Conservation (phyloP, 2,113 vertebrate species). For the Noturus placidus region DNA sequence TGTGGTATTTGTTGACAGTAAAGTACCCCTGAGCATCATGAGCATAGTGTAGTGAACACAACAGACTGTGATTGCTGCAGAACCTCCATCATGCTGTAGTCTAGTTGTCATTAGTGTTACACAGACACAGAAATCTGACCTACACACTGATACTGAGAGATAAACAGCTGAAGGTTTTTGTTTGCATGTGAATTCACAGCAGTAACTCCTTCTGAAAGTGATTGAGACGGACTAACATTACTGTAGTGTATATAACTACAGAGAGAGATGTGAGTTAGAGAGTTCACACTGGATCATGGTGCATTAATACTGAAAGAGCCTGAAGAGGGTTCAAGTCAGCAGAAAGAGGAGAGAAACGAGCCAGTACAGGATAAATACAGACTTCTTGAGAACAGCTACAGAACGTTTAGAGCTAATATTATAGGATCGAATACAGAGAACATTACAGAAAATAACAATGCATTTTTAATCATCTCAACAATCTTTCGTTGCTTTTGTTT, state of each 20-base stretch:
- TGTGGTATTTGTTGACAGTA: not conserved
- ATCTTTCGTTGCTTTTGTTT: not conserved
- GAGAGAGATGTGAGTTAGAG: not conserved
- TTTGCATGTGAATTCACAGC: not conserved
- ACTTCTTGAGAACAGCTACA: not conserved
- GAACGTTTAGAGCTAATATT: not conserved
- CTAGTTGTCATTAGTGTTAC: no score
- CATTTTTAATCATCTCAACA: not conserved
- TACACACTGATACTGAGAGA: not conserved
- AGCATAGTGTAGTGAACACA: not conserved
- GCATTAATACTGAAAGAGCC: not conserved
- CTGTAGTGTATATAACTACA: not conserved
- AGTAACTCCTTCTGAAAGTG: not conserved
- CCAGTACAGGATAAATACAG: not conserved
- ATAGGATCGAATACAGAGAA: not conserved
- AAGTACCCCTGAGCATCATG: not conserved
- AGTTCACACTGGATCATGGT: not conserved
- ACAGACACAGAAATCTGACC: not conserved
- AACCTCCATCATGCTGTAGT: no score
- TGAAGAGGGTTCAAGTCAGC: not conserved
- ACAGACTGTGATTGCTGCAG: no score
- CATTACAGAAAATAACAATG: not conserved
- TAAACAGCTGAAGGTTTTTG: not conserved
- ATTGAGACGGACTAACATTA: not conserved
- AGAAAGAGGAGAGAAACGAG: not conserved